phyloP scores from a whole-genome alignment of 2,797 vertebrate species.

The Bradypodion pumilum region DNA sequence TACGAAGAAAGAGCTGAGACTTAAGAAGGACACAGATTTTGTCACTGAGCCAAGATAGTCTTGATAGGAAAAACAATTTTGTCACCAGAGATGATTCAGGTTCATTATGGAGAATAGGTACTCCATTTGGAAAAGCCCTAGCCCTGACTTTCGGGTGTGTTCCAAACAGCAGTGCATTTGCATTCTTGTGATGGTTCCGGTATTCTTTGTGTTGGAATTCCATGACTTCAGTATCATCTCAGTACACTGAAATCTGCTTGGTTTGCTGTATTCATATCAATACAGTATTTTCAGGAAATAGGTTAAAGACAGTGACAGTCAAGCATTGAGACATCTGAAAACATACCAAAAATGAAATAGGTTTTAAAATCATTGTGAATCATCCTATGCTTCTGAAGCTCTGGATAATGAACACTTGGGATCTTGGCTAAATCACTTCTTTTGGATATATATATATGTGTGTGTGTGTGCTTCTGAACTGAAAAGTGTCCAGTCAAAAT shows the following conservation, averaged over 20 bases:
- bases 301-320: slow-evolving; percentile 88
- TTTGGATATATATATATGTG: slow-evolving; percentile 91
- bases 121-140: too few species aligned
- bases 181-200: slow-evolving; percentile 87
- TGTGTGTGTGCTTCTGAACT: slow-evolving; percentile 84
- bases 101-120: too few species aligned
- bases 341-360: slow-evolving; percentile 91
- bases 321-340: slow-evolving; percentile 87
- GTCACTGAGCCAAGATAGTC: too few species aligned
- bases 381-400: slow-evolving; percentile 81
- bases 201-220: slow-evolving; percentile 92
- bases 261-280: slow-evolving; percentile 87
- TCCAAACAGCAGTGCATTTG: slow-evolving; percentile 92
- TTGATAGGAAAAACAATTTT: too few species aligned
- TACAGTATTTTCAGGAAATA: slow-evolving; percentile 85
- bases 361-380: slow-evolving; percentile 92
- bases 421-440: slow-evolving; percentile 84
- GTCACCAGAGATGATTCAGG: too few species aligned
- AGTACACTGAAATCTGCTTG: slow-evolving; percentile 90
- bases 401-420: slow-evolving; percentile 85
- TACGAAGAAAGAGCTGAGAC: too few species aligned
- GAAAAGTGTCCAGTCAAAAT: slow-evolving; percentile 86
- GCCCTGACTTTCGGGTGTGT: slow-evolving; percentile 83
- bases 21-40: too few species aligned
- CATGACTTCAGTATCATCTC: slow-evolving; percentile 89